Percentiles rank a stretch among this genome's conserved stretches.
phyloP scores from a whole-genome alignment of 2,888 invertebrate genomes.

The Yponomeuta cagnagella region DNA sequence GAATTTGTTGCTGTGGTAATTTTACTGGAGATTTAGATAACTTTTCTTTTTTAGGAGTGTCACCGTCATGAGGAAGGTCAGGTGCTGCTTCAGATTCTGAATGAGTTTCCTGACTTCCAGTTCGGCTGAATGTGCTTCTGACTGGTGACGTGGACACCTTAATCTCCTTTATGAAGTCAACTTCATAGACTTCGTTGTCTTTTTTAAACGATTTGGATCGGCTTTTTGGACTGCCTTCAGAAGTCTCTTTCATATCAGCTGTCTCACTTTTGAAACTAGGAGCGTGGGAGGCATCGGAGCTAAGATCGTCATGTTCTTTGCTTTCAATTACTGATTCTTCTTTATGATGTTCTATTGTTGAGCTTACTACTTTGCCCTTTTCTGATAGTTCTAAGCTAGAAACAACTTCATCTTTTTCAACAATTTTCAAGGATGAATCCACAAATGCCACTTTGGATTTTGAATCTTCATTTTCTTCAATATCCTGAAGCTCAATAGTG shows the following conservation, averaged over 20 bases:
- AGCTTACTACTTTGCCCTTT: conserved; percentile 65
- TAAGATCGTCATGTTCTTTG: conserved; percentile 66
- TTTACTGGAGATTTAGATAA: conserved; percentile 57
- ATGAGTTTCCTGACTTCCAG: conserved; percentile 74
- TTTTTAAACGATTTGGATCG: conserved; percentile 69
- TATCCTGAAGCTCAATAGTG: conserved; percentile 63
- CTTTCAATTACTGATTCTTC: conserved; percentile 68
- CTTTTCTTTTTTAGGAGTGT: conserved; percentile 58
- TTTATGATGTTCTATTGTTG: conserved; percentile 64
- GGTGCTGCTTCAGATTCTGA: conserved; percentile 73
- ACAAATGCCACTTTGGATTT: conserved; percentile 60
- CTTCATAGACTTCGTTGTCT: conserved; percentile 68
- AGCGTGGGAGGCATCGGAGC: conserved; percentile 65
- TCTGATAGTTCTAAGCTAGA: conserved; percentile 61
- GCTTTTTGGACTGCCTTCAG: conserved; percentile 62
- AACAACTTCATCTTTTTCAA: conserved; percentile 66
- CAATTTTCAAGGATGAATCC: conserved; percentile 58
- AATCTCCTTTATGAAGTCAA: conserved; percentile 72
- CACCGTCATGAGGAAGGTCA: conserved; percentile 64
- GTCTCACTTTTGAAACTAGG: conserved; percentile 65
- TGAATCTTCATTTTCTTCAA: conserved; percentile 58
- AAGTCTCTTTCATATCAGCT: conserved; percentile 53
- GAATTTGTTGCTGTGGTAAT: conserved; percentile 59
- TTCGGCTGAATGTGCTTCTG: conserved; percentile 68
- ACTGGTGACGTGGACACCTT: conserved; percentile 69